Evolutionary conservation across 2,888 invertebrate species (phyloP).

Genomic region (Listrodromus nycthemerus): DNA sequence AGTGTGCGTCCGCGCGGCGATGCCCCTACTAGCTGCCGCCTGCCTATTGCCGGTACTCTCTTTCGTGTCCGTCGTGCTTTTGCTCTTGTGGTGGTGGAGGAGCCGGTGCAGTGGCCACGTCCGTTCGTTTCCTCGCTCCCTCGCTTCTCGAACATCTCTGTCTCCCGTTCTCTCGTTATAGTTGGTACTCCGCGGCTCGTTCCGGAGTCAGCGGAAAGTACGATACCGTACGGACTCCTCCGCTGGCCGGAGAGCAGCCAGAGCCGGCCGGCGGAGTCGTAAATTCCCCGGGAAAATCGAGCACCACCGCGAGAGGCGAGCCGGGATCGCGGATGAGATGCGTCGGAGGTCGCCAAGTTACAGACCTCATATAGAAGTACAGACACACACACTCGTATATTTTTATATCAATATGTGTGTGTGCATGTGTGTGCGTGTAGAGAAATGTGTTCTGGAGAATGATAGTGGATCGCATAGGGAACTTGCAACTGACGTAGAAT

Average conservation of each 20-base stretch:
- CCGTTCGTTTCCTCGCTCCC: slow-evolving; percentile 38
- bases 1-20: slow-evolving; percentile 68
- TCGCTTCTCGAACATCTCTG: slow-evolving; percentile 15
- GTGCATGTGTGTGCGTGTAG: not conserved
- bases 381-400: not conserved
- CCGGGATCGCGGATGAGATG: slow-evolving; percentile 47
- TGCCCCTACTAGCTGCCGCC: slow-evolving; percentile 41
- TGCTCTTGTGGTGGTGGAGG: slow-evolving; percentile 45
- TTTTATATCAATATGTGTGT: slow-evolving; percentile 8
- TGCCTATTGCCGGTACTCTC: slow-evolving; percentile 53
- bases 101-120: slow-evolving; percentile 48
- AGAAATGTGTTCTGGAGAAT: not conserved
- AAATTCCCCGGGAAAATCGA: slow-evolving; percentile 66
- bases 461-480: slow-evolving; percentile 22
- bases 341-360: slow-evolving; percentile 49
- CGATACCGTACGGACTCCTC: slow-evolving; percentile 42
- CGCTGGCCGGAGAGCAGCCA: slow-evolving; percentile 36
- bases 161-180: slow-evolving; percentile 13
- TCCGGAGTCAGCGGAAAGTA: slow-evolving; percentile 58
- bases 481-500: slow-evolving; percentile 37
- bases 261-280: slow-evolving; percentile 47
- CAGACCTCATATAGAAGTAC: slow-evolving; percentile 6
- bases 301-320: slow-evolving; percentile 40
- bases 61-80: slow-evolving; percentile 57
- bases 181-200: slow-evolving; percentile 46